Evolutionary conservation across 2,888 invertebrate genomes (phyloP).

Genomic region (Polymixis lichenea): DNA sequence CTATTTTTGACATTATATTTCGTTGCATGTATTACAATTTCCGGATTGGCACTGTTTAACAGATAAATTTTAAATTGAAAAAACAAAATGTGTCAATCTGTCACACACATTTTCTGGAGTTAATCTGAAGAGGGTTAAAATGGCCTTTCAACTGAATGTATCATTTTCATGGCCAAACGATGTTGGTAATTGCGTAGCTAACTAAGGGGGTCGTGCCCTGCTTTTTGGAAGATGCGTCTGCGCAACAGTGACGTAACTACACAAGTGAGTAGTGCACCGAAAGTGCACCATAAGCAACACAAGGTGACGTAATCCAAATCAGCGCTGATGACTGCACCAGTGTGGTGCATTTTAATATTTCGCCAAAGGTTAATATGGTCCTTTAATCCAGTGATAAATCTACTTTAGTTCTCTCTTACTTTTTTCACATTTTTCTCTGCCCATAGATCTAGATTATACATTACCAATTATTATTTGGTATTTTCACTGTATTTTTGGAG

Average conservation of each 20-base stretch:
- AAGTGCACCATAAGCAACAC: neutral
- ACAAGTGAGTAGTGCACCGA: neutral
- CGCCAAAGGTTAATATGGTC: neutral
- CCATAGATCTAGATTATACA: neutral
- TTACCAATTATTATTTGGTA: neutral
- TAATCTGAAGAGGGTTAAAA: neutral
- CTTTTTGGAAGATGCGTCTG: neutral
- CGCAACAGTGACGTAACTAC: neutral
- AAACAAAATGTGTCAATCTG: neutral
- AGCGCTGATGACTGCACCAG: neutral
- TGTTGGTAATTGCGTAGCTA: neutral
- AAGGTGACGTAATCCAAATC: conserved; percentile 12
- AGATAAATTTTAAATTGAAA: neutral
- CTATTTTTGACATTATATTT: conserved; percentile 24
- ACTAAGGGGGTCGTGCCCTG: no score
- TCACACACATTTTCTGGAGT: neutral
- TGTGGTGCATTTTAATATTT: neutral
- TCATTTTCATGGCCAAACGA: neutral
- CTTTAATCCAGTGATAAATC: neutral
- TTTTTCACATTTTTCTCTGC: no score
- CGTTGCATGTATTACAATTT: conserved; percentile 10
- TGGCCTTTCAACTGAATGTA: neutral
- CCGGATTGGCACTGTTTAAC: conserved; percentile 7
- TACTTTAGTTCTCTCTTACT: no score
- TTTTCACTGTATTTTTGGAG: neutral